These are phyloP conservation scores for Willowsia nigromaculata DNA, from an alignment of 2,888 invertebrate genomes.

Conservation along the genomic window DNA sequence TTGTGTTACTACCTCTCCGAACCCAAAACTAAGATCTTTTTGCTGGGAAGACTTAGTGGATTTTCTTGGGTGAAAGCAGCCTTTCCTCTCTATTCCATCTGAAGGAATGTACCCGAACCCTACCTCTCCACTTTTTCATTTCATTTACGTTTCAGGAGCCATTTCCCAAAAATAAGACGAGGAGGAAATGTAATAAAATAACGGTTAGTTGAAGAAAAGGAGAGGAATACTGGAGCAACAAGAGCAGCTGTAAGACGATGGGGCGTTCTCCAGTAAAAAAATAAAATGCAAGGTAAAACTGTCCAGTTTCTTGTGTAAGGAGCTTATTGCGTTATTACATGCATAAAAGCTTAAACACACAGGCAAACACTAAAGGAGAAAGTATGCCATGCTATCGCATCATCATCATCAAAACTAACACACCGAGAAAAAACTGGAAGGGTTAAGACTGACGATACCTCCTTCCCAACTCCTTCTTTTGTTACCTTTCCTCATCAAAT, in stretches of 20 bases:
- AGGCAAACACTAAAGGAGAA: no score
- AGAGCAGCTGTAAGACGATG: conserved; percentile 10
- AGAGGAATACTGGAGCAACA: neutral
- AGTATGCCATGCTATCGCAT: neutral
- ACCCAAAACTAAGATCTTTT: neutral
- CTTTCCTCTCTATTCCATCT: neutral
- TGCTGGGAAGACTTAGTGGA: neutral
- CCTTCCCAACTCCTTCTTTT: neutral
- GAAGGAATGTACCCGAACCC: no score
- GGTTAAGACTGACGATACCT: neutral
- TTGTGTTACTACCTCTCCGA: neutral
- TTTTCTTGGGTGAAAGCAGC: neutral
- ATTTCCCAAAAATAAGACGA: neutral
- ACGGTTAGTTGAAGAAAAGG: no score
- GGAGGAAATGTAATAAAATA: conserved; percentile 56
- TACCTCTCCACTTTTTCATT: neutral
- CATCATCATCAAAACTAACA: neutral
- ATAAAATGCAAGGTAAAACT: neutral
- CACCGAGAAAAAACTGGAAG: neutral
- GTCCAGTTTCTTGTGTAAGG: neutral
- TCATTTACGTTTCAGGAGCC: neutral
- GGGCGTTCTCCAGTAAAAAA: conserved; percentile 21
- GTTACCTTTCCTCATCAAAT: neutral
- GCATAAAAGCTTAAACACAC: neutral
- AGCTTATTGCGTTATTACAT: neutral